Evolutionary conservation across 2,888 invertebrate genomes (phyloP), one percentile per base, ranked within the genome.

Genomic region (Bhutanitis thaidina): DNA sequence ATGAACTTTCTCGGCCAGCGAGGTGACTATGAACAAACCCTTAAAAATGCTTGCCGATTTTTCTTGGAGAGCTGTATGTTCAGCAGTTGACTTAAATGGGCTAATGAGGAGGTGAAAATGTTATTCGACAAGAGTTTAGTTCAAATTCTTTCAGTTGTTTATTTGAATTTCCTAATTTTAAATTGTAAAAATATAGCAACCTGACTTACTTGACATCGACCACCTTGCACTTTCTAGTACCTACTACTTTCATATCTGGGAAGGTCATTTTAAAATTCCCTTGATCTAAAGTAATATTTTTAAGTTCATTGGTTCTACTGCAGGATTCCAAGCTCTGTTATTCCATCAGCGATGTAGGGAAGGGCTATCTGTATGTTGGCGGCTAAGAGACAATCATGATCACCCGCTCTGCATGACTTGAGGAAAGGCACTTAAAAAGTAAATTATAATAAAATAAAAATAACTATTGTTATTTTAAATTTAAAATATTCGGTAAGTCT

Each of bases 281-380:
- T 38, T 38, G 38, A n/a, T 43, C 38, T 43, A 49, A 37, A 10
- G 49, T 43, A 8, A 49, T 35, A 25, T 49, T 49, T 38, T 43
- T 7, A 49, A 32, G 1, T 32, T 14, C 49, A 49, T 43, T n/a
- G 49, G 49, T 10, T 49, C 49, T 13, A 29, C 20, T 5, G 43
- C 32, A 2, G 43, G 1, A 43, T n/a, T 25, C 49, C 49, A 15
- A 44, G 38, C 12, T 50, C 49, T 4, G 43, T 25, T 20, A 50
- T 43, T 14, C 49, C 49, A 27, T 43, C 49, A 10, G 43, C 49
- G 25, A 50, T n/a, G 15, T 44, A 50, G n/a, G 49, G 44, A 10
- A 44, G 14, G 0, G 49, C 43, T 12, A 27, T 7, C 9, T 44
- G 49, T 8, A 38, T 15, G 38, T 44, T 44, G 7, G 30, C 10